These are phyloP conservation scores for Botia kubotai DNA, from an alignment of 2,797 vertebrate genomes.

Conservation along the genomic window DNA sequence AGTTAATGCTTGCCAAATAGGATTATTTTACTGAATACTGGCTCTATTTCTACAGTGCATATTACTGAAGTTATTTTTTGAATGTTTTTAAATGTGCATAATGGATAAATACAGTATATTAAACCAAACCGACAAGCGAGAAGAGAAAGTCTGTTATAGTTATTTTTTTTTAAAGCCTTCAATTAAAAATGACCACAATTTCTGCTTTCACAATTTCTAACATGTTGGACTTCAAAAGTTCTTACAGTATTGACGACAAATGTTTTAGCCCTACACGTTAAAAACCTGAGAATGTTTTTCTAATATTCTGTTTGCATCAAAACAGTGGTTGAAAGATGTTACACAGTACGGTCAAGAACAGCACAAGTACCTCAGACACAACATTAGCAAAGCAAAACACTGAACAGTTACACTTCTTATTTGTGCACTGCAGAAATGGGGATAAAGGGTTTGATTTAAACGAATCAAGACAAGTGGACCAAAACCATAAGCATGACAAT, in stretches of 20 bases:
- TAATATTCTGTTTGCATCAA: conserved; percentile 23
- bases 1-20: conserved; percentile 72
- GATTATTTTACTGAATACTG: conserved; percentile 60
- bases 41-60: conserved; percentile 37
- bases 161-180: conserved; percentile 9
- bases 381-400: not conserved
- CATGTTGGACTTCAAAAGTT: not conserved
- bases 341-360: conserved; percentile 39
- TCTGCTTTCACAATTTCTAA: conserved; percentile 1
- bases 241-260: not conserved
- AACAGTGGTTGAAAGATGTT: conserved; percentile 21
- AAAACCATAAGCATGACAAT: conserved; percentile 35
- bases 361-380: conserved; percentile 37
- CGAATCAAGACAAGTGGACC: conserved; percentile 36
- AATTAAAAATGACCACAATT: not conserved
- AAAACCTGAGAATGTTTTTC: not conserved
- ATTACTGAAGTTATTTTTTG: conserved; percentile 11
- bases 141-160: not conserved
- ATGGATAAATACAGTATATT: not conserved
- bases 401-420: not conserved
- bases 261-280: conserved; percentile 5
- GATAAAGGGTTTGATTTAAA: conserved; percentile 47
- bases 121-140: not conserved
- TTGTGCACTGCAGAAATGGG: conserved; percentile 34
- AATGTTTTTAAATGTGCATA: conserved; percentile 24